Evolutionary conservation across 2,797 vertebrate species (phyloP).

Genomic region (Cetoscarus ocellatus): DNA sequence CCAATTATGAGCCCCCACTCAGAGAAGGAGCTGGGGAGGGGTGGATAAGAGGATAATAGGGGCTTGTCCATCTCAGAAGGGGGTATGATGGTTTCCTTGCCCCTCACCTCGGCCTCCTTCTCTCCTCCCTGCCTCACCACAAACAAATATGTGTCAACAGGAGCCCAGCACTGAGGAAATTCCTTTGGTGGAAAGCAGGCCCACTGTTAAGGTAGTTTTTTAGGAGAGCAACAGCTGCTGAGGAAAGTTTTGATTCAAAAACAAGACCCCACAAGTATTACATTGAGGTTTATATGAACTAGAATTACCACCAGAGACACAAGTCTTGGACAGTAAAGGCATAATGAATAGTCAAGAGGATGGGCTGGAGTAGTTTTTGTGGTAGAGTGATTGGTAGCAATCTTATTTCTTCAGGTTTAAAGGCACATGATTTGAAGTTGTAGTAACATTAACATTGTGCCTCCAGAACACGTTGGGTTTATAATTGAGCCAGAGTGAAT

Average conservation of each 20-base stretch:
- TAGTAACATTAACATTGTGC: no score
- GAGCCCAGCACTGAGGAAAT: conserved; percentile 52
- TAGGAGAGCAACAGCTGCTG: conserved; percentile 25
- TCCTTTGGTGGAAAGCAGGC: conserved; percentile 51
- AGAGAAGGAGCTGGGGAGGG: conserved; percentile 62
- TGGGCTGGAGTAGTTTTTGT: no score
- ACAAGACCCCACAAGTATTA: not conserved
- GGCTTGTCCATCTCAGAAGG: conserved; percentile 81
- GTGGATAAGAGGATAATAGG: conserved; percentile 77
- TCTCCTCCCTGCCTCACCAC: conserved; percentile 55
- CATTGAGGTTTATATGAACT: not conserved
- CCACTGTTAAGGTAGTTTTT: conserved; percentile 18
- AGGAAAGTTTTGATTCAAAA: conserved; percentile 1
- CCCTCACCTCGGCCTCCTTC: conserved; percentile 68
- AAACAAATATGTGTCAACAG: conserved; percentile 76
- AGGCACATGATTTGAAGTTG: no score
- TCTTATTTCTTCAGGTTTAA: no score
- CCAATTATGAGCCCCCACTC: conserved; percentile 86
- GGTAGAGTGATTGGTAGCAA: no score
- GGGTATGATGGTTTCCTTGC: conserved; percentile 79
- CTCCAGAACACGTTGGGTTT: no score
- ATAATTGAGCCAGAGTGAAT: no score
- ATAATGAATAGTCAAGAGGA: no score
- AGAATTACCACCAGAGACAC: no score
- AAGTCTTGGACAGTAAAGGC: no score